Conservation (phyloP, 1,140 invertebrate species). For the Zaprionus nigranus region DNA sequence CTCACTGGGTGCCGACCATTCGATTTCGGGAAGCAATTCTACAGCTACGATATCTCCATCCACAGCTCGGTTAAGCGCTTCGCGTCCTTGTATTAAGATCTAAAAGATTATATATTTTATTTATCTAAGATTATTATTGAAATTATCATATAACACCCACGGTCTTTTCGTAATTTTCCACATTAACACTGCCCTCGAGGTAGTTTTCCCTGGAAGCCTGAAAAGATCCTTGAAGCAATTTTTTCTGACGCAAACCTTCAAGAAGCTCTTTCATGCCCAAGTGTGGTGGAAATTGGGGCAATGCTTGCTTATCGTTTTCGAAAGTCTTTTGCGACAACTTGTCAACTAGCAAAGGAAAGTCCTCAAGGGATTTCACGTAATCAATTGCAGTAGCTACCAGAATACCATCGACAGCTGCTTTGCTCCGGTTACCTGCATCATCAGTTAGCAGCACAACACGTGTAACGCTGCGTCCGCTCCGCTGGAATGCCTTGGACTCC, state of each 20-base stretch:
- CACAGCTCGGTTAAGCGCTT: conserved; percentile 96
- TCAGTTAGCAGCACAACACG: conserved; percentile 94
- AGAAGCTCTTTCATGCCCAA: conserved; percentile 91
- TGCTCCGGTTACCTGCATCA: conserved; percentile 91
- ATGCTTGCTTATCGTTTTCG: conserved; percentile 87
- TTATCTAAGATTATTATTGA: background rate
- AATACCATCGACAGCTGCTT: conserved; percentile 89
- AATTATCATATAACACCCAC: conserved; percentile 85
- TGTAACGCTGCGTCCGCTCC: conserved; percentile 85
- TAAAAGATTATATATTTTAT: conserved; percentile 74
- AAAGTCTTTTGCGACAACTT: conserved; percentile 90
- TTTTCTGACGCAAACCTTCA: conserved; percentile 91
- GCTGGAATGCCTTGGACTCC: conserved; percentile 52
- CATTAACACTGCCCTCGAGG: conserved; percentile 95
- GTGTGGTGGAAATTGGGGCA: conserved; percentile 93
- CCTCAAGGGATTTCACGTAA: conserved; percentile 89
- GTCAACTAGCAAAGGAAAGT: conserved; percentile 89
- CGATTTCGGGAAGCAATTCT: conserved; percentile 93
- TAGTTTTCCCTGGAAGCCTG: conserved; percentile 95
- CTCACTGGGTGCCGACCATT: conserved; percentile 95
- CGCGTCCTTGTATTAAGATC: conserved; percentile 95
- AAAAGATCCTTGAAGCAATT: conserved; percentile 93
- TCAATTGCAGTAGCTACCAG: conserved; percentile 88
- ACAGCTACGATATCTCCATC: conserved; percentile 98
- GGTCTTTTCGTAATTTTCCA: conserved; percentile 90